Base-by-base conservation (phyloP, 1,140 invertebrate species). In the Chlorops oryzae region DNA sequence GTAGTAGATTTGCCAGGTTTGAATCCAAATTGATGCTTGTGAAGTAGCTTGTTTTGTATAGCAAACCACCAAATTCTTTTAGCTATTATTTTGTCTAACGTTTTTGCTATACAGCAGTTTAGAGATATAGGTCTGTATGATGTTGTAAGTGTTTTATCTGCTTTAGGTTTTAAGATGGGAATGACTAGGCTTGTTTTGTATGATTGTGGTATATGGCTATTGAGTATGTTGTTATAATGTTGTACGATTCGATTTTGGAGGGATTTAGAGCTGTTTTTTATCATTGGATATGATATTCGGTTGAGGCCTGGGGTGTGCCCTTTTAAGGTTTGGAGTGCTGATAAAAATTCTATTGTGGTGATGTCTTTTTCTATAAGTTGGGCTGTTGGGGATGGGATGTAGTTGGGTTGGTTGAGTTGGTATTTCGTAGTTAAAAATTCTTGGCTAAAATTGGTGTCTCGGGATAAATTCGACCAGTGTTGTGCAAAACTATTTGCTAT, bases 281-380 rank as follows among this genome's bases (percentile, higher is more conserved):
- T 55, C 34, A 42, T 49, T 44, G 38, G 35, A 25, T 56, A 56
- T 6, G 37, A 49, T 3, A 52, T 25, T 49, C 50, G 41, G 34
- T 55, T 46, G 9, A 42, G 32, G 22, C 50, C 50, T 24, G 54
- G 54, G 24, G 50, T 50, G 3, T 50, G 51, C n/a, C 54, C 54
- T 35, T 49, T 51, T 40, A 56, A 20, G 24, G 24, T 52, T 25
- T 56, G 43, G 17, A 56, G 46, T 18, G 53, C 53, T 44, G 42
- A n/a, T 21, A 47, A 20, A 52, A 52, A 43, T 37, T 51, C 41
- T 20, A 44, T 35, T 20, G 22, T 34, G n/a, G 25, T 37, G 7
- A 51, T 44, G 13, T 51, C 28, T 43, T 34, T 25, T 34, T 51
- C 32, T n/a, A 51, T 51, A 21, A 6, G 40, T 25, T 18, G 21